Conservation (phyloP, 2,113 vertebrate genomes). For the Smithornis capensis region DNA sequence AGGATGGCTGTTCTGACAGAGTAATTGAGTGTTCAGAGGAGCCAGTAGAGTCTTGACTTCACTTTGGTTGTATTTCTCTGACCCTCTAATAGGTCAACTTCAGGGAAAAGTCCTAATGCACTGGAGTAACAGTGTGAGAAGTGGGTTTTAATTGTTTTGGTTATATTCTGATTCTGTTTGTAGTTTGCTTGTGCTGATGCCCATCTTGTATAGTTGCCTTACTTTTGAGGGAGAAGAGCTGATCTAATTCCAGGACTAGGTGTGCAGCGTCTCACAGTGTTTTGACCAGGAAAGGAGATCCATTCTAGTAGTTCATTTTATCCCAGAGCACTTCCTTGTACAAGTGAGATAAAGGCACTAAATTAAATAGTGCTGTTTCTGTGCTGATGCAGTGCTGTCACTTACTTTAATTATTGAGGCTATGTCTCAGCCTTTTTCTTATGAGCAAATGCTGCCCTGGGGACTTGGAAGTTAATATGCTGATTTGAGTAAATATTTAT, state of each 20-base stretch:
- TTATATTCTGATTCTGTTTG: not conserved
- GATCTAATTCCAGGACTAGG: not conserved
- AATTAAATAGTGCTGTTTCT: not conserved
- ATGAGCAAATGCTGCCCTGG: not conserved
- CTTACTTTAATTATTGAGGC: not conserved
- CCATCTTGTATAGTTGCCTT: not conserved
- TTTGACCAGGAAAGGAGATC: not conserved
- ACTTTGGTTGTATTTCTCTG: not conserved
- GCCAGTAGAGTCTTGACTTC: not conserved
- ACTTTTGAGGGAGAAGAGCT: not conserved
- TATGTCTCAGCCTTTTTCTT: not conserved
- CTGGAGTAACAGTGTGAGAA: not conserved
- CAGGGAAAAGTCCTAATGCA: not conserved
- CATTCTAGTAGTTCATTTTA: not conserved
- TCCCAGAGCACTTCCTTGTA: not conserved
- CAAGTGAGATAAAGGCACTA: not conserved
- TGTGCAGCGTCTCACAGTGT: not conserved
- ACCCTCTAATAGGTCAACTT: not conserved
- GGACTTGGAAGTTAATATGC: not conserved
- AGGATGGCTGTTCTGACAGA: not conserved
- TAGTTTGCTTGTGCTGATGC: not conserved
- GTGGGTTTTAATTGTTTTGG: not conserved
- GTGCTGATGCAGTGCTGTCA: not conserved
- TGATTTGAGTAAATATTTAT: conserved; percentile 25
- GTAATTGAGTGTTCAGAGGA: not conserved